Evolutionary conservation across 2,888 invertebrate species (phyloP), one percentile per base, ranked within the genome.

Genomic region (Parnassius orleans): DNA sequence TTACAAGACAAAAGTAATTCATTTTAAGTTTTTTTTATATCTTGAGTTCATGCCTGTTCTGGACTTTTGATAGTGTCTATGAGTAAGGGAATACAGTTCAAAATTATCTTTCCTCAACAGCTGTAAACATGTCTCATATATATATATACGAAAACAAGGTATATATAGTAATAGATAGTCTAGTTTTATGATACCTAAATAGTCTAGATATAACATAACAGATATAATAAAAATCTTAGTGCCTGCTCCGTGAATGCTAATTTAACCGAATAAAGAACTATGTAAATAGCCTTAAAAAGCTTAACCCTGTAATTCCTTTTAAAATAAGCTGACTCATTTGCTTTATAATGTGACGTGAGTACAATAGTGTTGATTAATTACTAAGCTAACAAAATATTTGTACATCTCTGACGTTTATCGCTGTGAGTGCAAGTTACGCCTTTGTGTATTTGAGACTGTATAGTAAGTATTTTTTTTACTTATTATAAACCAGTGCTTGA

Each of bases 291-390:
- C 46, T 59, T 47, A 14, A 14, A 48, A 60, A 61, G 57, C 52
- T 47, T 19, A 57, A 61, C 61, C 61, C 61, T 61, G 61, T 61
- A 19, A 42, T 53, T 57, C 61, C 61, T 61, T 61, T 48, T 19
- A 44, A 15, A 54, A 54, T 48, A 52, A 44, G 56, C 15, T 14
- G 42, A 43, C 41, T n/a, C 43, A 50, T 60, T 55, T 54, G 60
- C 60, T 11, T 33, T 33, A 33, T 33, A 33, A 33, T 33, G 33
- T 7, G 7, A 33, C 33, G 33, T 5, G 33, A 33, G 33, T 33
- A 33, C 7, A 33, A 33, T 3, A 5, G 33, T 33, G 7, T 33
- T 24, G 24, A 24, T 24, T 33, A 33, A 33, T 33, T 33, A 33
- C 5, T 33, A 33, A 7, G 7, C 33, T 33, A 33, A 33, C 33